Evolutionary conservation across 2,797 vertebrate genomes (phyloP).

Genomic region (Chloroceryle amazona): DNA sequence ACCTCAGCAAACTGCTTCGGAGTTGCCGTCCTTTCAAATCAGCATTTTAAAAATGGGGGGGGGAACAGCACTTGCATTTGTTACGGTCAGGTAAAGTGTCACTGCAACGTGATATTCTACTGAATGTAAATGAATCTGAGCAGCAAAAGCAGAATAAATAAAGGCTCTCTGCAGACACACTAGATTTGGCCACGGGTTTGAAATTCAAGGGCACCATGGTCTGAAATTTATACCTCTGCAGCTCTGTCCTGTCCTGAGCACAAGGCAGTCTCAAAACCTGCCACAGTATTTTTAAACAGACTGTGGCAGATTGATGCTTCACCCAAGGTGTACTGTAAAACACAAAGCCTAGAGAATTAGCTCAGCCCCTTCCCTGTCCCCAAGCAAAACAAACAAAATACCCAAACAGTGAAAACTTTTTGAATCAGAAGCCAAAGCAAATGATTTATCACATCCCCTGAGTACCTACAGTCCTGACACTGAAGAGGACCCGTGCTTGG

Average conservation of each 20-base stretch:
- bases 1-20: not conserved
- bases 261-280: not conserved
- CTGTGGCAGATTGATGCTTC: not conserved
- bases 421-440: not conserved
- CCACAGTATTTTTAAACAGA: not conserved
- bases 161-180: not conserved
- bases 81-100: not conserved
- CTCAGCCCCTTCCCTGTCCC: not conserved
- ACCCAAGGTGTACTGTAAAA: not conserved
- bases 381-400: not conserved
- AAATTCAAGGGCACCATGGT: not conserved
- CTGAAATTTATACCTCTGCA: not conserved
- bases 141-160: slow-evolving; percentile 23
- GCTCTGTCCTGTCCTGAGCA: not conserved
- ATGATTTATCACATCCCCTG: not conserved
- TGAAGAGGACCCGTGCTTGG: fast-evolving
- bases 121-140: slow-evolving; percentile 25
- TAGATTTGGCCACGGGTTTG: not conserved
- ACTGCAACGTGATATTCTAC: not conserved
- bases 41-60: not conserved
- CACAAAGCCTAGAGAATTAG: not conserved
- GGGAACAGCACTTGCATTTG: not conserved
- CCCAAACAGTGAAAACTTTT: not conserved
- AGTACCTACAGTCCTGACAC: not conserved
- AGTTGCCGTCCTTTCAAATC: not conserved